These are phyloP conservation scores for Brachionus rubens DNA, from an alignment of 1,140 invertebrate genomes.

Conservation along the genomic window DNA sequence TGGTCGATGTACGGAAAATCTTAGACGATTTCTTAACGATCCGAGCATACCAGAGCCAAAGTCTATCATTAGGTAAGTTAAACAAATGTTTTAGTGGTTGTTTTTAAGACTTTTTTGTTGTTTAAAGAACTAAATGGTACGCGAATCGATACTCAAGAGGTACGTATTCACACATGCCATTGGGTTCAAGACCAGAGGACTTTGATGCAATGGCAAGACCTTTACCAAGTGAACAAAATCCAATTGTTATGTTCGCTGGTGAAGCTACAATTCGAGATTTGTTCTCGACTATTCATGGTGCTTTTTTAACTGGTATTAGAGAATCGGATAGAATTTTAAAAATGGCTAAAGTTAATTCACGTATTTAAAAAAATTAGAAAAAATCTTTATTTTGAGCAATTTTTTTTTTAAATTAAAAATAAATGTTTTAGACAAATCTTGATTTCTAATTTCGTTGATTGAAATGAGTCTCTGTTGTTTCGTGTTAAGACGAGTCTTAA, in stretches of 20 bases:
- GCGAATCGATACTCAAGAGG: slow-evolving; percentile 28
- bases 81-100: too few relatives aligned
- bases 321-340: slow-evolving; percentile 68
- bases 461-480: too few relatives aligned
- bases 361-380: slow-evolving; percentile 7
- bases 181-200: slow-evolving; percentile 47
- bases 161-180: slow-evolving; percentile 21
- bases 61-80: neutral
- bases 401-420: too few relatives aligned
- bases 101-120: too few relatives aligned
- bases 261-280: slow-evolving; percentile 88
- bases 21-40: neutral
- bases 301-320: slow-evolving; percentile 77
- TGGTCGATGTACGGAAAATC: neutral
- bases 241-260: slow-evolving; percentile 80
- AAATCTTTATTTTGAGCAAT: too few relatives aligned
- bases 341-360: slow-evolving; percentile 47
- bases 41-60: slow-evolving; percentile 29
- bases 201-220: slow-evolving; percentile 23
- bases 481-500: too few relatives aligned
- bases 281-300: slow-evolving; percentile 89
- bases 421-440: too few relatives aligned
- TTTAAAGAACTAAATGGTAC: slow-evolving; percentile 9
- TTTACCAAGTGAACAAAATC: slow-evolving; percentile 61
- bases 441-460: too few relatives aligned